Base-by-base conservation (phyloP, 2,888 invertebrate species). In the Chrysodeixis includens region DNA sequence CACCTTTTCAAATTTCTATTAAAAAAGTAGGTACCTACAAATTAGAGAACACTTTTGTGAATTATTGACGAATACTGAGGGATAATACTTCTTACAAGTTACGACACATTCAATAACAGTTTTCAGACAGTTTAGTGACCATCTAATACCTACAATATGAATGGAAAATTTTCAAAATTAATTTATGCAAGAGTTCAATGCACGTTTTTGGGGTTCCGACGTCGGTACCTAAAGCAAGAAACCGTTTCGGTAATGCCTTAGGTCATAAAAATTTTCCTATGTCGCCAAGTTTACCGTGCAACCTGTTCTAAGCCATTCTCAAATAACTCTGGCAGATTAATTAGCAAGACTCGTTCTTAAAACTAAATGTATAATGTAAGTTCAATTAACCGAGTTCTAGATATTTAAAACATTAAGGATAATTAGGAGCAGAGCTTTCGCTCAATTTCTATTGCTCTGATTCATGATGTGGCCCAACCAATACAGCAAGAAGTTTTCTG, bases 291-390 rank as follows among this genome's bases (percentile, higher is more conserved):
- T n/a, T n/a, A n/a, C 12, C 12, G 26, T 35, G 40, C 40, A 40
- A 40, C 40, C 40, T 40, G 40, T 40, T 40, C 40, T 40, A n/a
- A n/a, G n/a, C n/a, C 40, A 40, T 40, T n/a, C 40, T 40, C n/a
- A 40, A 40, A 40, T 40, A 40, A 40, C n/a, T 35, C 14, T 40
- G 40, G 14, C 40, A 6, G 40, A 40, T n/a, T 40, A 40, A 40
- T 40, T 40, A 40, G 40, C n/a, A 40, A n/a, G 40, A 40, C 40
- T 40, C 6, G 40, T 40, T 40, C 40, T 40, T 40, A n/a, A 40
- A n/a, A 5, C n/a, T 40, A 4, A 40, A n/a, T 40, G 6, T n/a
- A 40, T 40, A 40, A 35, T 35, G 40, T 40, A 40, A n/a, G 35
- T 56, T 26, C 20, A 16, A 10, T 46, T 8, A 0, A 51, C 16